Base-by-base conservation (phyloP, 2,888 invertebrate genomes). In the Sinohyriopsis cumingii region DNA sequence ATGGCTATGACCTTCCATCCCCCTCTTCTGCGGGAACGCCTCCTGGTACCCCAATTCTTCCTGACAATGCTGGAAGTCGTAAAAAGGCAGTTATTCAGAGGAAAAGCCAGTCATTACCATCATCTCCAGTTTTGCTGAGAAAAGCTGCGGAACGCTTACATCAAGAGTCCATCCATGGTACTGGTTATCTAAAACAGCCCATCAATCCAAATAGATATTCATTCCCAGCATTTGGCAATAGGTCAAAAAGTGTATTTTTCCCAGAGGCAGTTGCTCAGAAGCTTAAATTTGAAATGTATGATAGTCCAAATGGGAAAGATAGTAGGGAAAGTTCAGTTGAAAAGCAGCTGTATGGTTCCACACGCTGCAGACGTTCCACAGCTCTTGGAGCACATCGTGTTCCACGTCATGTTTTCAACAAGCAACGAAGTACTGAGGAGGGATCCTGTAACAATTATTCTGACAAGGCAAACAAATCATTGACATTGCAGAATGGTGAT, bases 1-100 rank as follows among this genome's bases (percentile, higher is more conserved):
- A 74, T 56, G 67, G 71, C 88, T 93, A 94, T 85, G 95, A 95
- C 86, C 91, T 95, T 81, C 94, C 95, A 2, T 94, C 94, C 1
- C 94, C 95, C 59, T 79, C 83, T 7, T 81, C 78, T 28, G 81
- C 84, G 5, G 70, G 75, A 22, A 87, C 88, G 3, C 87, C 89
- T 15, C 88, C 89, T 3, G 83, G 83, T 67, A 86, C 86, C 0
- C 88, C 88, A 24, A 78, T 78, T 18, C 66, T 77, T 61, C 70
- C 77, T 45, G 69, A 69, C 59, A 55, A 53, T 25, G 28, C 33
- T 54, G n/a, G 53, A 56, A 25, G 59, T 22, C 20, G 20, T 59
- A 18, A 56, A 55, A 53, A 22, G 65, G 20, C 65, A 53, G 25
- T 59, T 59, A n/a, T 22, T 9, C n/a, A 65, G n/a, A 76, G 82